phyloP scores from a whole-genome alignment of 2,113 vertebrate genomes.

The Clarias gariepinus region DNA sequence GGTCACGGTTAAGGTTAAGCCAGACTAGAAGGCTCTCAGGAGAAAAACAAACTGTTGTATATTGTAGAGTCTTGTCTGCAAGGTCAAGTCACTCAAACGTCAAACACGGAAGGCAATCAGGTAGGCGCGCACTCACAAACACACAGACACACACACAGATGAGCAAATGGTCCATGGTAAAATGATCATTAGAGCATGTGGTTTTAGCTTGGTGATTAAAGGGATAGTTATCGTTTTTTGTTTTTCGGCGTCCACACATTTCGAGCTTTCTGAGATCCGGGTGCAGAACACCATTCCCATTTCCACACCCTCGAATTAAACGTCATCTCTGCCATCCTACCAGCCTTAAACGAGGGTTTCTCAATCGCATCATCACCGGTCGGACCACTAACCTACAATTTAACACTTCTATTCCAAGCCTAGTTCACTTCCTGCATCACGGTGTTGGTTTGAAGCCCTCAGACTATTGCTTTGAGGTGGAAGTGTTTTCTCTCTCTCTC shows the following conservation, averaged over 20 bases:
- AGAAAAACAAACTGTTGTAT: background rate
- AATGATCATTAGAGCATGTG: conserved; percentile 3
- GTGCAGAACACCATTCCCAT: background rate
- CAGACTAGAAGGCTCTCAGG: too few relatives aligned
- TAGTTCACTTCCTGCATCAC: conserved; percentile 39
- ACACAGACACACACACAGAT: conserved; percentile 34
- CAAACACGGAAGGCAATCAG: conserved; percentile 16
- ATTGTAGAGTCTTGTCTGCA: background rate
- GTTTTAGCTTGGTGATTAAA: conserved; percentile 60
- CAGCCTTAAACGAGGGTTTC: background rate
- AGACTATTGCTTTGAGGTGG: conserved; percentile 65
- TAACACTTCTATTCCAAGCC: conserved; percentile 27
- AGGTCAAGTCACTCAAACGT: background rate
- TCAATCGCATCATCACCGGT: background rate
- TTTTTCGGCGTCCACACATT: background rate
- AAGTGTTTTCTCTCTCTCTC: background rate
- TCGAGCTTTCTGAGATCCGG: background rate
- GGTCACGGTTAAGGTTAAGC: too few relatives aligned
- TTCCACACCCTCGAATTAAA: background rate
- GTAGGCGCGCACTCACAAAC: background rate
- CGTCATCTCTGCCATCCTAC: background rate
- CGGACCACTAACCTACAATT: conserved; percentile 4
- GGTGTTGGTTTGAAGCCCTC: conserved; percentile 50
- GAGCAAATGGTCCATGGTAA: conserved; percentile 29
- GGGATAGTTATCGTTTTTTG: conserved; percentile 47